Evolutionary conservation across 2,888 invertebrate species (phyloP).

Genomic region (Protonemura montana): DNA sequence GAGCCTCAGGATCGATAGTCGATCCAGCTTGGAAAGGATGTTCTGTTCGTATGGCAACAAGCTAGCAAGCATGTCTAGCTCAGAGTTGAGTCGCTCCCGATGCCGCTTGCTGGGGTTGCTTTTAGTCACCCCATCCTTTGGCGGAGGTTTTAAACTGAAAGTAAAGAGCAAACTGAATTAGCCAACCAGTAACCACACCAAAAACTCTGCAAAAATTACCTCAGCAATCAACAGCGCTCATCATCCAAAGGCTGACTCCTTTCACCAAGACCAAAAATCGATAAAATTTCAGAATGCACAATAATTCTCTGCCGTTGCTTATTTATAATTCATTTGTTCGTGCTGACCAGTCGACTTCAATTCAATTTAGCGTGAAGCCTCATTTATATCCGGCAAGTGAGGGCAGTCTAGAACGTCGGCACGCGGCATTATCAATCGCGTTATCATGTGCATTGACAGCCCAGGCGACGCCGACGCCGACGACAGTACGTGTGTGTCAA

Average conservation of each 20-base stretch:
- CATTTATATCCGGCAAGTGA: neutral
- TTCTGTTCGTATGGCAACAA: slow-evolving; percentile 96
- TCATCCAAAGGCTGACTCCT: neutral
- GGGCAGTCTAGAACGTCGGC: neutral
- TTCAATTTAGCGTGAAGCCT: slow-evolving; percentile 5
- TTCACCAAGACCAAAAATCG: neutral
- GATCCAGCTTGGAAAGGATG: slow-evolving; percentile 96
- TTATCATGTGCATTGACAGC: neutral
- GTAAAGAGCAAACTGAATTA: slow-evolving; percentile 52
- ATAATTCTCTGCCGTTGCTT: neutral
- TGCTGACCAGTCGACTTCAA: neutral
- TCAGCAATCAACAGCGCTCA: neutral
- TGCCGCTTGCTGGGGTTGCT: slow-evolving; percentile 99
- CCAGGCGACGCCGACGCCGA: neutral
- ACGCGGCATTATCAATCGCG: neutral
- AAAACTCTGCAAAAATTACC: neutral
- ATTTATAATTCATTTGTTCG: slow-evolving; percentile 7
- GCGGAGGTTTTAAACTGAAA: slow-evolving; percentile 91
- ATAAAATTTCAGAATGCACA: neutral
- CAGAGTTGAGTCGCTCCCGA: slow-evolving; percentile 96
- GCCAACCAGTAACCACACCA: neutral
- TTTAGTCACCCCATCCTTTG: slow-evolving; percentile 93
- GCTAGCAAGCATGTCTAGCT: slow-evolving; percentile 95
- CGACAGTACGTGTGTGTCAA: neutral
- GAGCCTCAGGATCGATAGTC: slow-evolving; percentile 95